A percentile compares a stretch with the other conserved stretches of the same genome.
phyloP scores from a whole-genome alignment of 2,888 invertebrate species.

The Pristionchus mayeri region DNA sequence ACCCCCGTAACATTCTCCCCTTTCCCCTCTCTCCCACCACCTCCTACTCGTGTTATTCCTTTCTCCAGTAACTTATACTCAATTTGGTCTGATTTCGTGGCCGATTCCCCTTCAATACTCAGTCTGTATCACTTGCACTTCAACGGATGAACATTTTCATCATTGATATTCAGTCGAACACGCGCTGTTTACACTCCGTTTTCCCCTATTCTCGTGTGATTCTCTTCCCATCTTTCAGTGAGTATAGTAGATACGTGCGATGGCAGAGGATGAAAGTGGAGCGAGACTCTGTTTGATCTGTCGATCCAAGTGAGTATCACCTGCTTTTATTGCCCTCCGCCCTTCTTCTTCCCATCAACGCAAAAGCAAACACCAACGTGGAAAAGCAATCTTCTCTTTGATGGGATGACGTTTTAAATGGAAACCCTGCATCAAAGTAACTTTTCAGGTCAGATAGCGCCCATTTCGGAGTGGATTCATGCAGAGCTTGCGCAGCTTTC shows the following conservation, averaged over 20 bases:
- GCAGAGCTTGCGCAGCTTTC: constrained; percentile 36
- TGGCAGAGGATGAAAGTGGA: constrained; percentile 16
- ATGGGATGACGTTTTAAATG: background rate
- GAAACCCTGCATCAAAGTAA: background rate
- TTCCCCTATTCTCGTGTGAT: no score
- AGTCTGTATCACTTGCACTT: no score
- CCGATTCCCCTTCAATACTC: background rate
- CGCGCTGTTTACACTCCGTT: no score
- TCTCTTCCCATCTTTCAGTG: background rate
- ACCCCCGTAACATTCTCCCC: constrained; percentile 15
- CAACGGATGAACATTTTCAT: no score
- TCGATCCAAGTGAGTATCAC: constrained; percentile 19
- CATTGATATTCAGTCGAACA: no score
- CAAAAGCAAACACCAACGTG: constrained; percentile 7
- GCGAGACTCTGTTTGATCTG: constrained; percentile 22
- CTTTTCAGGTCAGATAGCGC: constrained; percentile 27
- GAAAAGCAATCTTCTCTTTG: constrained; percentile 5
- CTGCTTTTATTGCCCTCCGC: background rate
- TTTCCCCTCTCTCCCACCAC: background rate
- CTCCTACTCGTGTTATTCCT: constrained; percentile 28
- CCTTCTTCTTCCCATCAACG: background rate
- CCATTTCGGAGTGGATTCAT: constrained; percentile 42
- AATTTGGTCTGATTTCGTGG: background rate
- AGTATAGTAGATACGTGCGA: background rate
- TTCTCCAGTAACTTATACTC: background rate